Evolutionary conservation across 2,888 invertebrate genomes (phyloP), one percentile per base, ranked within the genome.

Genomic region (Lacanobia wlatinum): DNA sequence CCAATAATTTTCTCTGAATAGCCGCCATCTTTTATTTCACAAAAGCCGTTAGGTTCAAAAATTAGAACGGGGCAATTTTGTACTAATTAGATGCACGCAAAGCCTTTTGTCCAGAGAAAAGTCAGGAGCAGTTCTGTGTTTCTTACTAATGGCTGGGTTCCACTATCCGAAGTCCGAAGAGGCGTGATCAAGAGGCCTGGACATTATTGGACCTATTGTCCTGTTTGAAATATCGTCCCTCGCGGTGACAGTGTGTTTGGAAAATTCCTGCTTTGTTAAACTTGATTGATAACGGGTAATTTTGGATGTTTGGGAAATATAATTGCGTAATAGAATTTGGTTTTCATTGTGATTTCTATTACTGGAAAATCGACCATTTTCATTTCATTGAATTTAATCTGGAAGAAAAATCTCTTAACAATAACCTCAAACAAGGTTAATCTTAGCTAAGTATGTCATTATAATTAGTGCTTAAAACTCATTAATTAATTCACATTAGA

Each of bases 111-210:
- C 63, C 66, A 67, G 65, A 75, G 80, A 82, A 84, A 84, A 85
- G 85, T 88, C 88, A 84, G 60, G 48, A 68, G 60, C 87, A 89
- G 83, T 73, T 69, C 63, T 73, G 83, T 75, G 76, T 59, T 63
- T 46, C 61, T 62, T 65, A 80, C 38, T 76, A 78, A 82, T 74
- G 59, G 61, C 52, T 56, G 63, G 71, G 53, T 53, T 61, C 52
- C 23, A 71, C 84, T 77, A 80, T 63, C 63, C 60, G 40, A 78
- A 78, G 71, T 80, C 82, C 80, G 76, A 53, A 82, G 70, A 78
- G 87, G 86, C 84, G 86, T 82, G 81, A 74, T 73, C 68, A 68
- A 63, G 34, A 67, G 70, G 28, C n/a, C 46, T 83, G 78, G 78
- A 73, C 71, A 75, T 60, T 74, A 74, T 67, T 73, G 77, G 63